phyloP scores from a whole-genome alignment of 1,140 invertebrate genomes.

The Stegodyphus mimosarum region DNA sequence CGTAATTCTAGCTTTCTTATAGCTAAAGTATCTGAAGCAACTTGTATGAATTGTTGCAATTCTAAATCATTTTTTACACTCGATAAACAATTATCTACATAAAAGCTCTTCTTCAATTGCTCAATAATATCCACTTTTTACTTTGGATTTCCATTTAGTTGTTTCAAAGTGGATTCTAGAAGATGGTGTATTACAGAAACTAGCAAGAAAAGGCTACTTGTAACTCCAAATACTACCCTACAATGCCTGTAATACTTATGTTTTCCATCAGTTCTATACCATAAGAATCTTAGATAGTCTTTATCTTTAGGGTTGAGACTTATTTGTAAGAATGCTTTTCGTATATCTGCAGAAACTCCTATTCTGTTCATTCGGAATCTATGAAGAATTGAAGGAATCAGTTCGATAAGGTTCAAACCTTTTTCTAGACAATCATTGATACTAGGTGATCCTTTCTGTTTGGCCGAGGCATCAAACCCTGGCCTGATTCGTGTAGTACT shows the following conservation, averaged over 20 bases:
- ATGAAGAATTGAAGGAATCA: constrained; percentile 62
- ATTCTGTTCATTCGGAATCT: constrained; percentile 30
- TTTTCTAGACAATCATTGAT: constrained; percentile 37
- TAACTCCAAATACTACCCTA: too few species aligned
- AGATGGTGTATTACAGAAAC: constrained; percentile 11
- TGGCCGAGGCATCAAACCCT: constrained; percentile 22
- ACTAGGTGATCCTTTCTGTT: not conserved
- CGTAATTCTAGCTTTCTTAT: constrained; percentile 27
- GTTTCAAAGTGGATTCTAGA: constrained; percentile 11
- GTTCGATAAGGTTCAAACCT: constrained; percentile 10
- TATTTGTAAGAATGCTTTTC: constrained; percentile 57
- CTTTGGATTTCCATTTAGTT: constrained; percentile 9
- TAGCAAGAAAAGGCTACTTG: constrained; percentile 37
- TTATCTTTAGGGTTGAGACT: constrained; percentile 10
- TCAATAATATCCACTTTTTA: constrained; percentile 25
- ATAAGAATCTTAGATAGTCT: constrained; percentile 33
- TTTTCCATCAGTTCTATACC: constrained; percentile 3
- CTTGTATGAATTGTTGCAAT: constrained; percentile 33
- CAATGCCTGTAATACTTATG: constrained; percentile 3
- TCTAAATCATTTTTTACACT: constrained; percentile 14
- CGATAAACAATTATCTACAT: constrained; percentile 21
- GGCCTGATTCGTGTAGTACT: constrained; percentile 46
- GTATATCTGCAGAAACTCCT: constrained; percentile 53
- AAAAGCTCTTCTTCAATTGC: constrained; percentile 15
- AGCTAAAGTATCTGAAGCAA: constrained; percentile 23